Percentiles rank a stretch among this genome's conserved stretches.
Evolutionary conservation across 2,113 vertebrate genomes (phyloP).

Genomic region (Taxidea taxus): DNA sequence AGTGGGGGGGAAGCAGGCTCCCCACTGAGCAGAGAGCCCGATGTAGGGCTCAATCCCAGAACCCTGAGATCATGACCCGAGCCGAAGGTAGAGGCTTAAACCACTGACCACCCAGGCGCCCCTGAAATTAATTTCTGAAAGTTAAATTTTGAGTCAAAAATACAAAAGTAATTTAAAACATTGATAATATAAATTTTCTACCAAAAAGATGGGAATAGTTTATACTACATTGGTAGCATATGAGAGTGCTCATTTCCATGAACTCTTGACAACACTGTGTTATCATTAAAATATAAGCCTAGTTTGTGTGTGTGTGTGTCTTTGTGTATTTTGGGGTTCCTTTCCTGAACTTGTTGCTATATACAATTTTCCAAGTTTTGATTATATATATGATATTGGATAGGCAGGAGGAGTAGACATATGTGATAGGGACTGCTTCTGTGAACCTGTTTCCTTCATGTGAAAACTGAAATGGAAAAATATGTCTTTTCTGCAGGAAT

Average conservation of each 20-base stretch:
- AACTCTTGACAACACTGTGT: not conserved
- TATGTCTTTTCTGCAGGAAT: not conserved
- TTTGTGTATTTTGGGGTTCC: not conserved
- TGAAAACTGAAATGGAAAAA: conserved; percentile 23
- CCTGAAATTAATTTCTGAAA: conserved; percentile 20
- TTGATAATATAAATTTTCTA: not conserved
- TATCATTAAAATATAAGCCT: not conserved
- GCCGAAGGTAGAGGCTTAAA: too few species aligned
- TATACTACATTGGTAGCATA: not conserved
- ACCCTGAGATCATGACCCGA: too few species aligned
- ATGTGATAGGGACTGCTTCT: not conserved
- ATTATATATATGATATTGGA: not conserved
- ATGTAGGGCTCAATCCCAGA: too few species aligned
- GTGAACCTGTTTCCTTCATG: not conserved
- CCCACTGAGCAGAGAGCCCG: too few species aligned
- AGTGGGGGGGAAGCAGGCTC: too few species aligned
- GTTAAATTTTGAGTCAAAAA: not conserved
- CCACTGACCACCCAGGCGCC: too few species aligned
- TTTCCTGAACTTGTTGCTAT: not conserved
- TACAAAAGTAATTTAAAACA: not conserved
- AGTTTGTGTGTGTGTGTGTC: not conserved
- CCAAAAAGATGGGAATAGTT: not conserved
- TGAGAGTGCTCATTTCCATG: not conserved
- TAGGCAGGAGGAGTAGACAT: not conserved
- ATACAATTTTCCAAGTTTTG: not conserved